These are phyloP conservation scores for Drosophila tristis DNA, from an alignment of 1,140 invertebrate species.

Conservation along the genomic window DNA sequence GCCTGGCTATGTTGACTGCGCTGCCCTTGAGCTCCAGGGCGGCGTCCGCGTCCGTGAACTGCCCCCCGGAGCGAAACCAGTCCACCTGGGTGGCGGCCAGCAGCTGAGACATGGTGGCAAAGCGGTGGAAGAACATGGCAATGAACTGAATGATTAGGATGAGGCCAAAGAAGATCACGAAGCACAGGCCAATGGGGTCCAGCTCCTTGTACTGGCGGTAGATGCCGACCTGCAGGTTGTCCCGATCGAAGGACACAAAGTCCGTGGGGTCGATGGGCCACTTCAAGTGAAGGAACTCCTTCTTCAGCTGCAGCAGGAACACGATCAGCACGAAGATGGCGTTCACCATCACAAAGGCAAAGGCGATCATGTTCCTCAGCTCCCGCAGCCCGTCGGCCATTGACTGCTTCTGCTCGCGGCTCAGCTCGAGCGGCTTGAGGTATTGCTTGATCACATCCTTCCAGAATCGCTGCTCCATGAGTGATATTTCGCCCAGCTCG, in stretches of 20 bases:
- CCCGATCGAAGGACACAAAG: constrained; percentile 87
- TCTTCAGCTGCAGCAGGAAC: constrained; percentile 91
- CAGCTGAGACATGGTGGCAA: constrained; percentile 93
- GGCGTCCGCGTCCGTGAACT: constrained; percentile 84
- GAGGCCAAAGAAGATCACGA: constrained; percentile 90
- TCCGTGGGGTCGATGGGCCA: constrained; percentile 89
- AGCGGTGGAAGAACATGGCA: constrained; percentile 93
- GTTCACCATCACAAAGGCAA: constrained; percentile 94
- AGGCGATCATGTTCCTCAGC: constrained; percentile 89
- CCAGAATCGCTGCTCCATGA: constrained; percentile 90
- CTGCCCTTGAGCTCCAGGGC: constrained; percentile 86
- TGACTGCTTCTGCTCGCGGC: constrained; percentile 86
- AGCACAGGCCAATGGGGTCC: constrained; percentile 91
- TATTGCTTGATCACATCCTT: constrained; percentile 90
- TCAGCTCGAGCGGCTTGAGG: constrained; percentile 88
- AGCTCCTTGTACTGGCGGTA: constrained; percentile 87
- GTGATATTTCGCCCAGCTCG: constrained; percentile 87
- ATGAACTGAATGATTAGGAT: constrained; percentile 91
- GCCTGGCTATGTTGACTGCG: constrained; percentile 87
- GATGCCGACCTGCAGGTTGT: constrained; percentile 84
- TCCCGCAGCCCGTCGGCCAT: constrained; percentile 87
- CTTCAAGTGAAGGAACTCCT: constrained; percentile 88
- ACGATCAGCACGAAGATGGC: constrained; percentile 92
- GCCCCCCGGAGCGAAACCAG: constrained; percentile 66
- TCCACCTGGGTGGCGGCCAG: constrained; percentile 89